Percentiles rank a stretch among this genome's conserved stretches.
phyloP scores from a whole-genome alignment of 2,797 vertebrate species.

The Coranthus polyacanthus region DNA sequence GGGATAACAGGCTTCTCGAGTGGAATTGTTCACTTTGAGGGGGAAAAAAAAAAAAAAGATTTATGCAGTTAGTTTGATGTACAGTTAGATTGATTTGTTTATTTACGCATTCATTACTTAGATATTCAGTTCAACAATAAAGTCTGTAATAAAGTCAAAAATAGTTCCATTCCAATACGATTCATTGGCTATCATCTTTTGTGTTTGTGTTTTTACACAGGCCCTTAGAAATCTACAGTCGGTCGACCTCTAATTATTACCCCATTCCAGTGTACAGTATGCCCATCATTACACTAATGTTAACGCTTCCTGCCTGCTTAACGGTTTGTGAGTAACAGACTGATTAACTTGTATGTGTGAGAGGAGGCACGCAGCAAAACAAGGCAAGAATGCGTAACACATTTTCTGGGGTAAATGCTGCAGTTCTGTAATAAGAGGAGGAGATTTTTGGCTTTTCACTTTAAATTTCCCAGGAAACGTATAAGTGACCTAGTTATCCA shows the following conservation, averaged over 20 bases:
- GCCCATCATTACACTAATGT: constrained; percentile 15
- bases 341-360: constrained; percentile 2
- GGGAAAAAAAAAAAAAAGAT: no score
- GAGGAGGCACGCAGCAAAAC: constrained; percentile 4
- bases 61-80: no score
- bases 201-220: no score
- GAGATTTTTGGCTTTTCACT: neutral
- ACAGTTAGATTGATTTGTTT: no score
- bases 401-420: neutral
- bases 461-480: neutral
- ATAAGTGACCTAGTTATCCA: neutral
- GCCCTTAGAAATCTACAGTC: no score
- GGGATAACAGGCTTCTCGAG: no score
- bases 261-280: neutral
- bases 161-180: no score
- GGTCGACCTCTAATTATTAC: constrained; percentile 24
- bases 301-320: constrained; percentile 10
- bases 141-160: no score
- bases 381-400: constrained; percentile 15
- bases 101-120: no score
- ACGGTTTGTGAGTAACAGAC: constrained; percentile 5
- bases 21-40: no score
- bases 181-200: no score
- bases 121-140: no score
- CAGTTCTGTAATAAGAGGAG: neutral